A percentile compares a stretch with the other conserved stretches of the same genome.
Conservation (phyloP, 2,113 vertebrate species). For the Scophthalmus maximus region DNA sequence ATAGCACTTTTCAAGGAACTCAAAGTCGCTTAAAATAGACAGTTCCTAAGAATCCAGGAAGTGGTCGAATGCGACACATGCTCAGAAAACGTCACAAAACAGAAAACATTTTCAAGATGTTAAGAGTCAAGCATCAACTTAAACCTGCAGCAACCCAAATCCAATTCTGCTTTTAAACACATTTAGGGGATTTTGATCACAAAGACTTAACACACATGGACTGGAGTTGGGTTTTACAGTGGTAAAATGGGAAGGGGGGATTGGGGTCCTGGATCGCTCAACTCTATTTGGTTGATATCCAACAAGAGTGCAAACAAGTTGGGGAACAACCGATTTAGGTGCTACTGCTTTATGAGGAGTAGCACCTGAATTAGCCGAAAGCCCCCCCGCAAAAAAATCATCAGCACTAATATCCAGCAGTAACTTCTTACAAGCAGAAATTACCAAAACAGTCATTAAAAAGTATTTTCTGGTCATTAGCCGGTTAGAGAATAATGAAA, state of each 20-base stretch:
- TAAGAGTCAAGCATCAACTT: constrained; percentile 24
- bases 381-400: constrained; percentile 35
- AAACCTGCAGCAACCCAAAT: constrained; percentile 47
- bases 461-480: constrained; percentile 26
- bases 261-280: constrained; percentile 10
- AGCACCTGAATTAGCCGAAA: background rate
- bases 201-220: background rate
- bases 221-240: constrained; percentile 51
- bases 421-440: background rate
- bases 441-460: background rate
- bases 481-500: background rate
- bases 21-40: no score
- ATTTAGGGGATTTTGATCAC: background rate
- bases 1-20: no score
- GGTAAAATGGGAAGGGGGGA: constrained; percentile 21
- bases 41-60: constrained; percentile 1
- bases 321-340: background rate
- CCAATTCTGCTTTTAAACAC: constrained; percentile 13
- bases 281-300: background rate
- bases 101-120: background rate
- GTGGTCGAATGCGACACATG: constrained; percentile 19
- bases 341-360: background rate
- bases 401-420: constrained; percentile 11
- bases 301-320: background rate
- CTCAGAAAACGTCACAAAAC: constrained; percentile 14